phyloP scores from a whole-genome alignment of 2,888 invertebrate species.

The Leucozona laternaria region DNA sequence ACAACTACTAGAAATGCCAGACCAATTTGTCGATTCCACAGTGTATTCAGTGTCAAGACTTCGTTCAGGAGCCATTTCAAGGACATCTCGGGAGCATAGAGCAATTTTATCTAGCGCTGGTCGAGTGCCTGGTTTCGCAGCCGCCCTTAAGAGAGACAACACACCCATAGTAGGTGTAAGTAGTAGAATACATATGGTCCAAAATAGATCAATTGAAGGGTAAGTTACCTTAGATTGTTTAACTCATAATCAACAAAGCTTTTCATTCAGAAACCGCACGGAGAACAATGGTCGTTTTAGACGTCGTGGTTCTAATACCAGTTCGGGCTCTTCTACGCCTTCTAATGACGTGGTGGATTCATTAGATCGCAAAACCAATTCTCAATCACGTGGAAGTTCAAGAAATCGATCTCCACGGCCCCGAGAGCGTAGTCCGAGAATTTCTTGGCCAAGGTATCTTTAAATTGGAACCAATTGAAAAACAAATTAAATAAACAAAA shows the following conservation, averaged over 20 bases:
- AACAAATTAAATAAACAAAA: background rate
- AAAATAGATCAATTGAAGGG: constrained; percentile 82
- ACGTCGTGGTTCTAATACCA: constrained; percentile 84
- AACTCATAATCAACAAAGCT: background rate
- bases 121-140: constrained; percentile 86
- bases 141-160: constrained; percentile 85
- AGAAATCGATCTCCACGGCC: constrained; percentile 84
- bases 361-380: constrained; percentile 84
- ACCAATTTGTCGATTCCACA: constrained; percentile 80
- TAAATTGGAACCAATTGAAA: constrained; percentile 18
- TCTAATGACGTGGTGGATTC: constrained; percentile 79
- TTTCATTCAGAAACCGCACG: constrained; percentile 79
- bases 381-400: constrained; percentile 81
- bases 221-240: constrained; percentile 69
- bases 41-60: constrained; percentile 81
- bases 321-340: constrained; percentile 82
- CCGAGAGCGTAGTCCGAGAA: constrained; percentile 89
- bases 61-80: constrained; percentile 78
- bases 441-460: constrained; percentile 87
- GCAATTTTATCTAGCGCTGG: constrained; percentile 85
- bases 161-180: constrained; percentile 79
- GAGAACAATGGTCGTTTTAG: constrained; percentile 80
- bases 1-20: constrained; percentile 92
- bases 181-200: constrained; percentile 82
- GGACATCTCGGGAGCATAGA: constrained; percentile 83